Evolutionary conservation across 2,113 vertebrate genomes (phyloP), one percentile per base, ranked within the genome.

Genomic region (Phyllopteryx taeniolatus): DNA sequence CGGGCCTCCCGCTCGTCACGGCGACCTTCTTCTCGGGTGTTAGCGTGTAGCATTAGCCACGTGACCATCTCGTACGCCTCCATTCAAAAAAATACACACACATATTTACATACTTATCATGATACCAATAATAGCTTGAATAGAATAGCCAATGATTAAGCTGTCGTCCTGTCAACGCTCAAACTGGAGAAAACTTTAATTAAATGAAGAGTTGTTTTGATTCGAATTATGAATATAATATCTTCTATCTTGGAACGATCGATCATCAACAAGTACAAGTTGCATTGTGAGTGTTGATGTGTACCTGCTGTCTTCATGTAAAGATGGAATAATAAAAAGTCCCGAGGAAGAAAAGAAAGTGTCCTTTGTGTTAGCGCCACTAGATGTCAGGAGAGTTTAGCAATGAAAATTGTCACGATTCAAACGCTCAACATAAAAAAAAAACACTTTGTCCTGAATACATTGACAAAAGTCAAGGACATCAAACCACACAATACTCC

Each of bases 351-450:
- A 43, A 47, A 15, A 66, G 4, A 31, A 47, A 2, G 0, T 51
- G 33, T 49, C 44, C 33, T 68, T 71, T 60, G 10, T 19, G 2
- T 31, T 8, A 15, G 0, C 8, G 9, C 72, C 80, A 79, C 67
- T 14, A 70, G 80, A 71, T 73, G 80, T 51, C 80, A 74, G 63
- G 3, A 54, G 31, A 54, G 17, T n/a, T 7, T 1, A 68, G 17
- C 33, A 54, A 9, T 1, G 8, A 27, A 31, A 39, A 39, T 39
- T 39, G 4, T 39, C 35, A 39, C 6, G 35, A 6, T 39, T 6
- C 1, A 39, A 39, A 39, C 35, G 4, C 3, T 6, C 35, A 5
- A 39, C 35, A 39, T 3, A 39, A 39, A 39, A 39, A 39, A 39
- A 39, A 39, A 39, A 1, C 3, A 39, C 4, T 3, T 6, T 1